Conservation (phyloP, 2,113 vertebrate genomes). For the Bettongia penicillata region DNA sequence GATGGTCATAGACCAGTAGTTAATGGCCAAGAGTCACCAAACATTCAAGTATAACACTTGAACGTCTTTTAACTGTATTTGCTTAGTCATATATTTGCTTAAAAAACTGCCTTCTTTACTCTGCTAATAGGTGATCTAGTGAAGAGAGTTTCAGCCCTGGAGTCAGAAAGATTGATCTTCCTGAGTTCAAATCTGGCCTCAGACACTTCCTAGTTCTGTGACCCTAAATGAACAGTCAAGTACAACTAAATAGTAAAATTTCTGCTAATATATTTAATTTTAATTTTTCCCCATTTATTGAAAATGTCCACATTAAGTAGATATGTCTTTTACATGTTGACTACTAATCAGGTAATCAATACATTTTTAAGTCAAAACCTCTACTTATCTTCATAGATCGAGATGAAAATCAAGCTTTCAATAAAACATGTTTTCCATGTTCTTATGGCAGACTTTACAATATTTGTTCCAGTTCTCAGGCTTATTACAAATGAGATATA, state of each 20-base stretch:
- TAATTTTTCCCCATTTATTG: conserved; percentile 15
- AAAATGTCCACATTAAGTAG: conserved; percentile 54
- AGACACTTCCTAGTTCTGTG: background rate
- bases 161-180: background rate
- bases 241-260: background rate
- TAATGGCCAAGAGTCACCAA: background rate
- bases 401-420: conserved; percentile 57
- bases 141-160: background rate
- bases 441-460: conserved; percentile 76
- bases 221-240: background rate
- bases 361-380: conserved; percentile 41
- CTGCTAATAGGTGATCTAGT: background rate
- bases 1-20: conserved; percentile 3
- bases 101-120: background rate
- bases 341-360: conserved; percentile 54
- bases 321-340: conserved; percentile 66
- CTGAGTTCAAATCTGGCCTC: background rate
- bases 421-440: conserved; percentile 75
- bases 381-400: conserved; percentile 65
- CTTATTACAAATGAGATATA: conserved; percentile 83
- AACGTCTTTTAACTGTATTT: background rate
- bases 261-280: conserved; percentile 28
- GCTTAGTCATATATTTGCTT: background rate
- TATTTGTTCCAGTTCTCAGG: conserved; percentile 76
- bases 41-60: background rate